These are phyloP conservation scores for Helleia helle DNA, from an alignment of 2,888 invertebrate species.

Conservation along the genomic window DNA sequence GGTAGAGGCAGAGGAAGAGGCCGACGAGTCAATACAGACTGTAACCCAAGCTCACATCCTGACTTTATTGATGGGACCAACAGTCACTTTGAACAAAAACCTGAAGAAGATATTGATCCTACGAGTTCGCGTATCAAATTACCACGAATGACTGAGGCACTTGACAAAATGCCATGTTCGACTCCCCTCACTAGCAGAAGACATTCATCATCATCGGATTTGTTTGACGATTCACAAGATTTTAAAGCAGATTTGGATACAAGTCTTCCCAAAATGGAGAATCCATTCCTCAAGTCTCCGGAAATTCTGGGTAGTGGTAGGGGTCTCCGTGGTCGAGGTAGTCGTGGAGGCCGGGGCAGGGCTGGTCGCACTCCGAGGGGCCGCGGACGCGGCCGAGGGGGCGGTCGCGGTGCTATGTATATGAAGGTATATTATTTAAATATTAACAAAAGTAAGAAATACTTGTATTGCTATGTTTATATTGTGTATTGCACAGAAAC, in stretches of 20 bases:
- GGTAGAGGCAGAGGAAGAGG: conserved; percentile 56
- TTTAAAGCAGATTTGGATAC: conserved; percentile 32
- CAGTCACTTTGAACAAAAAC: conserved; percentile 21
- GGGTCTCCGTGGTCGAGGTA: conserved; percentile 21
- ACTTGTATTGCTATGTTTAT: no score
- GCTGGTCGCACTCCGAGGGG: conserved; percentile 31
- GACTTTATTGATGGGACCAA: neutral
- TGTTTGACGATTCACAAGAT: conserved; percentile 31
- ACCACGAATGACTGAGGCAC: conserved; percentile 62
- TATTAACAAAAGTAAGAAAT: no score
- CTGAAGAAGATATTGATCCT: conserved; percentile 43
- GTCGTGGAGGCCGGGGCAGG: conserved; percentile 23
- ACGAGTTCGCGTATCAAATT: conserved; percentile 60
- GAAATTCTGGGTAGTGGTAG: conserved; percentile 27
- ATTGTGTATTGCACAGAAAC: no score
- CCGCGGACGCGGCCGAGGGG: conserved; percentile 53
- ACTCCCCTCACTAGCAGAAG: conserved; percentile 51
- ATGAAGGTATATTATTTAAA: conserved; percentile 33
- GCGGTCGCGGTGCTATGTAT: conserved; percentile 48
- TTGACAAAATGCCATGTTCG: conserved; percentile 53
- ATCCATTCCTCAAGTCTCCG: conserved; percentile 39
- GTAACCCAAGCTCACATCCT: conserved; percentile 15
- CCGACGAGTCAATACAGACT: conserved; percentile 27
- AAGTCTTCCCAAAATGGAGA: conserved; percentile 31
- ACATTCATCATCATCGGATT: conserved; percentile 29